These are phyloP conservation scores for Eidolon helvum DNA, from an alignment of 2,113 vertebrate species.

Conservation along the genomic window DNA sequence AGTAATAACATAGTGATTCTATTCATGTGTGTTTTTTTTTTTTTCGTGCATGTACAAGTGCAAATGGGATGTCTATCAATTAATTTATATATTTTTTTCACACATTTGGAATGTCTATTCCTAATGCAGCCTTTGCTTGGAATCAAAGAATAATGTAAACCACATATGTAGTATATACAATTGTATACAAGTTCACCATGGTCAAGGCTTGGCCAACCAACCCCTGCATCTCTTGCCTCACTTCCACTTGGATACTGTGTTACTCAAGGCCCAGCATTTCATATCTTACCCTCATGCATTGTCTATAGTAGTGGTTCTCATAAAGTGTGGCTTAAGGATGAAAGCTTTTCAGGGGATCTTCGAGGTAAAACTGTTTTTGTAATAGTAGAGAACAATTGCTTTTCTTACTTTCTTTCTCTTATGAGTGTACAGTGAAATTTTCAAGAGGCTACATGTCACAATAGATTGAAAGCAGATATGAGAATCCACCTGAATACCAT, in stretches of 20 bases:
- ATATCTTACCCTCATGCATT: not conserved
- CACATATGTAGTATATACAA: not conserved
- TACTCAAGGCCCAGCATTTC: not conserved
- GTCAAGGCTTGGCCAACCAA: not conserved
- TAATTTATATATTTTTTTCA: not conserved
- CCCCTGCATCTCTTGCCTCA: fast-evolving
- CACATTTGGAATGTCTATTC: not conserved
- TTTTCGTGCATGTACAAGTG: not conserved
- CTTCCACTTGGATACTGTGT: fast-evolving
- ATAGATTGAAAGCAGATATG: not conserved
- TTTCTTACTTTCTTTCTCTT: not conserved
- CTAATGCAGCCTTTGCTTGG: not conserved
- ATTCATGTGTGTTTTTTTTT: not conserved
- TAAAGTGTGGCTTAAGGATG: not conserved
- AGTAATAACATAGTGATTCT: not conserved
- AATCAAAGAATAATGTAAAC: not conserved
- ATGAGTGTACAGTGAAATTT: not conserved
- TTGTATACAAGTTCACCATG: not conserved
- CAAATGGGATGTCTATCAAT: not conserved
- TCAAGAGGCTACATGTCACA: not conserved
- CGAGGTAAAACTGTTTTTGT: not conserved
- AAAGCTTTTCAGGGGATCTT: not conserved
- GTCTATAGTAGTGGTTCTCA: not conserved
- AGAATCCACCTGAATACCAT: not conserved
- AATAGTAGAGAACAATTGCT: too few relatives aligned